Conservation (phyloP, 2,888 invertebrate species). For the Hydropsyche betteni region DNA sequence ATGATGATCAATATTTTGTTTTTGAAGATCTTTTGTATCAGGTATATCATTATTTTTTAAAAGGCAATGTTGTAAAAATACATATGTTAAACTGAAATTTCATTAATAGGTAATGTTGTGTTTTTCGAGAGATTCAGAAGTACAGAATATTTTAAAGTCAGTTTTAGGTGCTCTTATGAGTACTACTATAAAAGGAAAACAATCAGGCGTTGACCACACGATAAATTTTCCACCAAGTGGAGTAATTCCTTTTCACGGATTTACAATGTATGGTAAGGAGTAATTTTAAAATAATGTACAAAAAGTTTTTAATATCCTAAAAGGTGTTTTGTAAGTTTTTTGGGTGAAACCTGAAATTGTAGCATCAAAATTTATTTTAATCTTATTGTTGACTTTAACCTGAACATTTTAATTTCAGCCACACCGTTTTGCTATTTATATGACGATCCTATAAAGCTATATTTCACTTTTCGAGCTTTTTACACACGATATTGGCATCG, state of each 20-base stretch:
- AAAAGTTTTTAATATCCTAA: too few relatives aligned
- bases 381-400: too few relatives aligned
- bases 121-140: conserved; percentile 88
- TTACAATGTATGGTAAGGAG: conserved; percentile 92
- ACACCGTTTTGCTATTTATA: conserved; percentile 95
- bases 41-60: conserved; percentile 59
- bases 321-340: too few relatives aligned
- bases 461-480: conserved; percentile 90
- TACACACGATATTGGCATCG: conserved; percentile 93
- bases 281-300: too few relatives aligned
- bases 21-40: conserved; percentile 96
- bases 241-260: conserved; percentile 95
- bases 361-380: too few relatives aligned
- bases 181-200: conserved; percentile 78
- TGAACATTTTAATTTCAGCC: conserved; percentile 67
- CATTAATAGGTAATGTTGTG: conserved; percentile 78
- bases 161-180: conserved; percentile 72
- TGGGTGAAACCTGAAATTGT: too few relatives aligned
- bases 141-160: conserved; percentile 76
- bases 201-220: conserved; percentile 72
- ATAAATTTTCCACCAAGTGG: conserved; percentile 92
- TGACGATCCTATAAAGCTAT: conserved; percentile 86
- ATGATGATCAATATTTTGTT: conserved; percentile 97
- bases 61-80: too few relatives aligned
- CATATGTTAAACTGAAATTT: background rate